Evolutionary conservation across 64 coral and sea anemone species (phyloP), one percentile per base, ranked within the genome.

Genomic region (Actinia equina): DNA sequence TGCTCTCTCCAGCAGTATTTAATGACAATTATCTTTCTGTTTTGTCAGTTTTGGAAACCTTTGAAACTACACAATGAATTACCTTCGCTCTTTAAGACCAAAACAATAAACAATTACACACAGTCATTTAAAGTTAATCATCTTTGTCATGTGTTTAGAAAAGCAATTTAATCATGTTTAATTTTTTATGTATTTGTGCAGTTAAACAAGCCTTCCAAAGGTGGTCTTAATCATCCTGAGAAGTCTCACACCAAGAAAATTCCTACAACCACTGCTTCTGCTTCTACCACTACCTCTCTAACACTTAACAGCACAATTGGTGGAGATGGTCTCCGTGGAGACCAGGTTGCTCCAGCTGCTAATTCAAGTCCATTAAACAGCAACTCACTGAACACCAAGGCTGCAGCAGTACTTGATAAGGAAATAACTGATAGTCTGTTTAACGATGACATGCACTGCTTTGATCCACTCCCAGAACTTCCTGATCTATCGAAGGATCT

Each of bases 261-360:
- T 7, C 78, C 78, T 20, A 59, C 83, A 25, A 58, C 83, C 17
- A 59, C 17, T 27, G 30, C 83, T 17, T 53, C 30, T 41, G 27
- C 83, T 10, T 60, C 83, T 44, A 60, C 20, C 6, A 85, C 83
- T 26, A 85, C n/a, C n/a, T 85, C 83, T 63, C 83, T 85, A 9
- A 11, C 22, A 0, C 80, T 46, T 60, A n/a, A 88, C 44, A 74
- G 26, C 26, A 86, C 82, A 18, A 86, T 94, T 51, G 95, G 95
- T 16, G 92, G 83, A 59, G 82, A 91, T 83, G 95, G 95, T 80
- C 74, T 98, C 45, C 95, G 95, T 65, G 95, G 95, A 2, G 88
- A 98, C 62, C 95, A 91, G n/a, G 74, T 83, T 77, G 95, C 95
- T 10, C 95, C 95, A 43, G 89, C 86, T 84, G 92, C 85, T 12